Evolutionary conservation across 2,113 vertebrate genomes (phyloP), one percentile per base, ranked within the genome.

Genomic region (Scomber scombrus): DNA sequence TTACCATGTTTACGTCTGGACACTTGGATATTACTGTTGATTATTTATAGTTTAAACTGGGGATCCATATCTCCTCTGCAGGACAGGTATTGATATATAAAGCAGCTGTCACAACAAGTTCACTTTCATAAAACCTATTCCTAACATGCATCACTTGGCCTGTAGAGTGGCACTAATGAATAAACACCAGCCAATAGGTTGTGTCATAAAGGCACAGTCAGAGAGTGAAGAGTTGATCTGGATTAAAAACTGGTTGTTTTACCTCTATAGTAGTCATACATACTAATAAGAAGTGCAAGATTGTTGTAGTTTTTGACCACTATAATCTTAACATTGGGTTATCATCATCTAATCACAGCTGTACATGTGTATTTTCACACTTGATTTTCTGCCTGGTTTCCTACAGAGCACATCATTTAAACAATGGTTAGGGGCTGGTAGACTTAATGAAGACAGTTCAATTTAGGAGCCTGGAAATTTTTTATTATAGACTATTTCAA

Each of bases 81-180:
- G 57, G 34, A 72, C 3, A 6, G 2, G n/a, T 21, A 21, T 46
- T 10, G 26, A 8, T 16, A 15, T 10, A 2, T 29, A 45, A 70
- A 75, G 15, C 79, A 57, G 71, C 50, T 69, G 64, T 72, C 14
- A 23, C 58, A 19, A 58, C 10, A 5, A 60, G 19, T 67, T 10
- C 16, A 75, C 14, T 18, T n/a, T 29, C 2, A 19, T 49, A 62
- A 57, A 82, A 43, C 13, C 14, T 13, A 13, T 55, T 12, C 2
- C 3, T 8, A 0, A 52, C 8, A 11, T 15, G 11, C 19, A 16
- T 23, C 11, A 11, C 31, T 46, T 45, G 57, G 21, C 64, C 15
- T 5, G 13, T 12, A 62, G 9, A 57, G 43, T n/a, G n/a, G 3
- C 31, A 60, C 7, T 14, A 14, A 50, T 11, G 34, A 43, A 64